A percentile compares a stretch with the other conserved stretches of the same genome.
Evolutionary conservation across 2,797 vertebrate genomes (phyloP).

Genomic region (Nyctalus aviator): DNA sequence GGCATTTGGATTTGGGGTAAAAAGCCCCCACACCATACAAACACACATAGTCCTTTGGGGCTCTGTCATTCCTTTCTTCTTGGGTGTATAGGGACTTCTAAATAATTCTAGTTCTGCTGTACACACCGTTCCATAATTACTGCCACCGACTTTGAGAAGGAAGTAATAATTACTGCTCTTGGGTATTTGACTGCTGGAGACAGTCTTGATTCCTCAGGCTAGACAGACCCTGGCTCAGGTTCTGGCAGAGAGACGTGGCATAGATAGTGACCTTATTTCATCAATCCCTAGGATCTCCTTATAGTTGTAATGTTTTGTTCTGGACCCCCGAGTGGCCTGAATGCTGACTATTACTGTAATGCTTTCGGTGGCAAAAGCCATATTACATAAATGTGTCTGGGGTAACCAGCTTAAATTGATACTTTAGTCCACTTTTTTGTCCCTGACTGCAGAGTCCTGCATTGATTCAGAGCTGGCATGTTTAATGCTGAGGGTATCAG

Average conservation of each 20-base stretch:
- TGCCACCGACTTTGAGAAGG: background rate
- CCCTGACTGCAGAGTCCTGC: constrained; percentile 34
- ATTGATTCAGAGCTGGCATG: constrained; percentile 53
- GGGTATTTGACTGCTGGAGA: background rate
- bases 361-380: background rate
- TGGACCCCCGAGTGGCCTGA: background rate
- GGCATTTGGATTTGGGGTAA: background rate
- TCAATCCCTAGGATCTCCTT: background rate
- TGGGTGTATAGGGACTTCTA: background rate
- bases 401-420: constrained; percentile 48
- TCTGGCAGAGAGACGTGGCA: background rate
- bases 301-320: background rate
- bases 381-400: background rate
- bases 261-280: background rate
- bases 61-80: background rate
- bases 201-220: background rate
- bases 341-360: background rate
- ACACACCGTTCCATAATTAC: background rate
- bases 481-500: constrained; percentile 33
- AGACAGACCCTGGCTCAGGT: background rate
- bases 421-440: constrained; percentile 50
- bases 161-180: background rate
- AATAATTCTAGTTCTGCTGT: background rate
- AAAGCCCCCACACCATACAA: background rate
- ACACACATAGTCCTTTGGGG: background rate